Evolutionary conservation across 2,797 vertebrate species (phyloP), one percentile per base, ranked within the genome.

Genomic region (Crenuchus spilurus): DNA sequence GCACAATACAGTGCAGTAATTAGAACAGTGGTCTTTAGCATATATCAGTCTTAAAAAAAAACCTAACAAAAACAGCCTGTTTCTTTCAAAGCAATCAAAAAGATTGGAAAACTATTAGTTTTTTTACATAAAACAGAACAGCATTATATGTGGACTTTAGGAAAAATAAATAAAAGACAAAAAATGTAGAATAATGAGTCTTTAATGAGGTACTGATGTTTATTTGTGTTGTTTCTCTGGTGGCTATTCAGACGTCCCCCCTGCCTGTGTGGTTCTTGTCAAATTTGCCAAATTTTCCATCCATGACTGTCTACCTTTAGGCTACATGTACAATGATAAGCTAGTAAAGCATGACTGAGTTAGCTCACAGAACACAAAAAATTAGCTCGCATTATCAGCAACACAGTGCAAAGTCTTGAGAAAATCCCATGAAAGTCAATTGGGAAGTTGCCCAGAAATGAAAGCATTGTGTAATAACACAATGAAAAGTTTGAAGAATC

Each of bases 241-340:
- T 16, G 26, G 22, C n/a, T 30, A 14, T 30, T 6, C 26, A n/a
- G 13, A 16, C 7, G 24, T 0, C 26, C 51, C 26, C 51, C 51
- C 26, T 54, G 51, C 26, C 14, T 54, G 51, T 54, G 51, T 30
- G 51, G 51, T n/a, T 30, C 51, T n/a, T 54, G 26, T 54, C 51
- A 30, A 30, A 30, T 54, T 54, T 54, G 26, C 31, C 51, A 54
- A 30, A 30, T 54, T 30, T 54, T 30, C 51, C 51, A 54, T 8
- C 51, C 51, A n/a, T 54, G 26, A 54, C 51, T 54, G 51, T 28
- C 26, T 31, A 31, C n/a, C 55, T 66, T 49, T 20, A 37, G 26
- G 54, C 16, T 65, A 65, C 14, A 48, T 28, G 7, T 28, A 33
- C 7, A 46, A 65, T 49, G 62, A 31, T 65, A 37, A 58, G 55